A percentile compares a stretch with the other conserved stretches of the same genome.
Conservation (phyloP, 1,140 invertebrate species). For the Drosophila persimilis region DNA sequence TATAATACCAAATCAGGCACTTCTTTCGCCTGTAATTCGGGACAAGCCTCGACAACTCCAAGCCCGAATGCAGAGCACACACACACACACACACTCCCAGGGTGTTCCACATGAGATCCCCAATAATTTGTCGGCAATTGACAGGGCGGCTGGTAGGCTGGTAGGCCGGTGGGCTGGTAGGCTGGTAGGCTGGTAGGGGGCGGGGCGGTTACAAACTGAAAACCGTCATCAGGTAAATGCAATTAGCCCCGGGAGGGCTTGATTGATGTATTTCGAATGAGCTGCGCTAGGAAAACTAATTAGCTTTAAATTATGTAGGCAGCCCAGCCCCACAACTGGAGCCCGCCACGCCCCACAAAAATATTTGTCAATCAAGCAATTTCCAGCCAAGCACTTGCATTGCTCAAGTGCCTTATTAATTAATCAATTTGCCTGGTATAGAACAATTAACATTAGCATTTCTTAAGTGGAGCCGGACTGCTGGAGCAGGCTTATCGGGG, state of each 20-base stretch:
- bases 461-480: conserved; percentile 7
- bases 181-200: not conserved
- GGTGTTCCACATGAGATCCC: conserved; percentile 52
- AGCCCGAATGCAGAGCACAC: conserved; percentile 12
- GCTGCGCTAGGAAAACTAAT: conserved; percentile 58
- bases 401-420: conserved; percentile 38
- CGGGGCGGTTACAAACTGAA: conserved; percentile 28
- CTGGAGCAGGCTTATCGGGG: too few relatives aligned
- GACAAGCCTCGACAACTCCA: not conserved
- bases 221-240: conserved; percentile 62
- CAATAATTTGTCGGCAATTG: conserved; percentile 59
- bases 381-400: not conserved
- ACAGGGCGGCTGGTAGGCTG: not conserved
- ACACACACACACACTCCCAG: not conserved
- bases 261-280: conserved; percentile 62
- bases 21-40: conserved; percentile 38
- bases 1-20: conserved; percentile 46
- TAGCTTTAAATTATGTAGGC: conserved; percentile 58
- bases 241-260: conserved; percentile 39
- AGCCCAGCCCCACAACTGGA: conserved; percentile 4
- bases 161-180: not conserved
- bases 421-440: conserved; percentile 29
- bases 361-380: conserved; percentile 1
- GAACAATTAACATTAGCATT: conserved; percentile 30
- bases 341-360: conserved; percentile 9